Evolutionary conservation across 2,797 vertebrate species (phyloP).

Genomic region (Acanthurus tractus): DNA sequence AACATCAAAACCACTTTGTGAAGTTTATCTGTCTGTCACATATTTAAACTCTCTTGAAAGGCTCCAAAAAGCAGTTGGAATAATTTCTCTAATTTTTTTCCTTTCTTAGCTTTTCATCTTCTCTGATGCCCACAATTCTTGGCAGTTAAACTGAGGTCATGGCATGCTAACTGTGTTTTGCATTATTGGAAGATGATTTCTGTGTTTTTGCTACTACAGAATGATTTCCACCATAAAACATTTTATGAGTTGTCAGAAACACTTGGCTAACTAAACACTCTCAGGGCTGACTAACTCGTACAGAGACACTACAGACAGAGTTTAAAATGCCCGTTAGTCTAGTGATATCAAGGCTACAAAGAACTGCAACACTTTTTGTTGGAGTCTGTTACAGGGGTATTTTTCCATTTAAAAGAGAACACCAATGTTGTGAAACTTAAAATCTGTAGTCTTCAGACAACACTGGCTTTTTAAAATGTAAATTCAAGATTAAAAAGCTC

Average conservation of each 20-base stretch:
- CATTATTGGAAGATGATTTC: not conserved
- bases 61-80: slow-evolving; percentile 10
- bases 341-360: not conserved
- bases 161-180: not conserved
- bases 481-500: not conserved
- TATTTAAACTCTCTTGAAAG: slow-evolving; percentile 4
- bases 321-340: not conserved
- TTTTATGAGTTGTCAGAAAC: not conserved
- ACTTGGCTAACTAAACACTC: slow-evolving; percentile 6
- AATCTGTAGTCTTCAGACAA: not conserved
- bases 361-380: not conserved
- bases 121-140: not conserved
- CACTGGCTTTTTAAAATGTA: not conserved
- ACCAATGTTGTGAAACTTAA: not conserved
- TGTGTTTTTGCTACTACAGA: not conserved
- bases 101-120: slow-evolving; percentile 1
- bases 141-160: slow-evolving; percentile 5
- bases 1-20: slow-evolving; percentile 14
- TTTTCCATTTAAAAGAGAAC: not conserved
- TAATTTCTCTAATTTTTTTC: not conserved
- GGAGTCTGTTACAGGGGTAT: not conserved
- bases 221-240: not conserved
- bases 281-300: not conserved
- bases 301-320: not conserved
- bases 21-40: slow-evolving; percentile 7